Evolutionary conservation across 2,888 invertebrate genomes (phyloP).

Genomic region (Artemia sinica): DNA sequence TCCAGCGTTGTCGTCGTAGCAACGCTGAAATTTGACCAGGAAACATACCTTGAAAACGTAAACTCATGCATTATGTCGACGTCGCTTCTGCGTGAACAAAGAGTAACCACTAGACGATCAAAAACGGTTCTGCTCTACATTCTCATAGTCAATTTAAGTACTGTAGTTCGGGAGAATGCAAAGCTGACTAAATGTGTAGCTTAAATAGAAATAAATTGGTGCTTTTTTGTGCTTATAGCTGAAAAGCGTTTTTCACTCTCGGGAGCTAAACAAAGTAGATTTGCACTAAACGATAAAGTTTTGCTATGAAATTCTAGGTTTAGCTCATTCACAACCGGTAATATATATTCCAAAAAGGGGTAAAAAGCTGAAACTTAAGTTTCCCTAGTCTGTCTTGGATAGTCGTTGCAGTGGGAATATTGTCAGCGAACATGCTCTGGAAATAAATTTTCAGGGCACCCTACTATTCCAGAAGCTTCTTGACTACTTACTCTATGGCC

Average conservation of each 20-base stretch:
- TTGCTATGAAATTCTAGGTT: not conserved
- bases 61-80: not conserved
- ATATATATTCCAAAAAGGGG: not conserved
- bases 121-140: not conserved
- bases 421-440: not conserved
- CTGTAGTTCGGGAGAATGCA: constrained; percentile 5
- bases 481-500: not conserved
- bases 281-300: no score
- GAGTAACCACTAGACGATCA: not conserved
- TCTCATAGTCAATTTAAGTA: not conserved
- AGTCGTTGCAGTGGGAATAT: not conserved
- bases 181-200: not conserved
- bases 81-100: not conserved
- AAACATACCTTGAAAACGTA: not conserved
- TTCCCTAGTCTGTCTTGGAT: no score
- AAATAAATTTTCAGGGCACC: not conserved
- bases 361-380: not conserved
- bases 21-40: not conserved
- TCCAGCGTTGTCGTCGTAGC: not conserved
- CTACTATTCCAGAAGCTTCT: not conserved
- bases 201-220: not conserved
- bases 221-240: not conserved
- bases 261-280: no score
- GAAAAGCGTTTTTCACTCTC: no score
- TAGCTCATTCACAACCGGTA: not conserved